phyloP scores from a whole-genome alignment of 2,113 vertebrate species.

The Patagioenas fasciata region DNA sequence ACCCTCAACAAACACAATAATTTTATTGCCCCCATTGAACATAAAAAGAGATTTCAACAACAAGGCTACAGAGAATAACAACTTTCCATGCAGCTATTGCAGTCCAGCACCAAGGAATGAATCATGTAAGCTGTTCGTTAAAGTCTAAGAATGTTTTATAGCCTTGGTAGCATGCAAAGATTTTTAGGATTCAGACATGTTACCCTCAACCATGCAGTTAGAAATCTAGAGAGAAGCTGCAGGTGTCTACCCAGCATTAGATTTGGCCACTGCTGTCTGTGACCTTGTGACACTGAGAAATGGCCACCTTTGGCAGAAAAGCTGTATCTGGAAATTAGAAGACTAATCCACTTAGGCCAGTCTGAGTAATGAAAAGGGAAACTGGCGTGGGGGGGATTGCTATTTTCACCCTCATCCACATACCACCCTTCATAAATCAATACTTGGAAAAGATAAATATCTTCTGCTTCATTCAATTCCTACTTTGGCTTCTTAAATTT shows the following conservation, averaged over 20 bases:
- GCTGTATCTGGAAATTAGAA: not conserved
- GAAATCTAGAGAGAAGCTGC: not conserved
- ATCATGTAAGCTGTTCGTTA: not conserved
- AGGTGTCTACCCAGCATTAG: rapidly evolving
- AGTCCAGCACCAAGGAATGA: not conserved
- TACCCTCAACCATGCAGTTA: rapidly evolving
- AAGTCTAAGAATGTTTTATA: not conserved
- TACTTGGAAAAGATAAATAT: not conserved
- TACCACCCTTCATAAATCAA: not conserved
- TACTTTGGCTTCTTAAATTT: not conserved
- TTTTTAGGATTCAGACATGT: not conserved
- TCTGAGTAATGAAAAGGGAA: not conserved
- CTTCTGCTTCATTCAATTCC: not conserved
- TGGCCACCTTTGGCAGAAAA: not conserved
- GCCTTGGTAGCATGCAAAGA: not conserved
- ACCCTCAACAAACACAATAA: not conserved
- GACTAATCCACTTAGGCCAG: not conserved
- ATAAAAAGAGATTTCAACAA: not conserved
- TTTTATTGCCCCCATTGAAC: not conserved
- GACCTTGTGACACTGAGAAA: not conserved
- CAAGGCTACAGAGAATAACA: not conserved
- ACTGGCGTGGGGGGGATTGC: rapidly evolving
- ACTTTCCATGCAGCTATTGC: not conserved
- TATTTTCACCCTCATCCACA: not conserved
- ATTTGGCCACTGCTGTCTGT: not conserved